Percentiles rank a stretch among this genome's conserved stretches.
phyloP scores from a whole-genome alignment of 2,113 vertebrate genomes.

The Crocuta crocuta region DNA sequence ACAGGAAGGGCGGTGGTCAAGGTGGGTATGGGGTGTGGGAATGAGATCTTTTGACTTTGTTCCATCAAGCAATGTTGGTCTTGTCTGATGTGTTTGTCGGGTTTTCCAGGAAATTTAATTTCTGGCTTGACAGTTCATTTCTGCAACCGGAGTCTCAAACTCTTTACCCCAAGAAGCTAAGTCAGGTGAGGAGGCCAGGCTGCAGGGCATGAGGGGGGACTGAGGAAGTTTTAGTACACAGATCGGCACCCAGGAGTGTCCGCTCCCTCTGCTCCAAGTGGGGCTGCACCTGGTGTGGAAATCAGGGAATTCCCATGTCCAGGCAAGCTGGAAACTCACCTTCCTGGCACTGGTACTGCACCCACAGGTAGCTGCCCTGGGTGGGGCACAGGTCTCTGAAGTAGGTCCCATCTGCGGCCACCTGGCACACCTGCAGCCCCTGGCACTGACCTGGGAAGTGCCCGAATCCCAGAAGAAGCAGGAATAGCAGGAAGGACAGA shows the following conservation, averaged over 20 bases:
- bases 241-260: background rate
- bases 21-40: too few relatives aligned
- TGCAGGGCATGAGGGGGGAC: background rate
- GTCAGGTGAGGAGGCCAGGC: too few relatives aligned
- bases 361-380: slow-evolving; percentile 92
- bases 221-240: background rate
- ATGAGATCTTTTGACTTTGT: background rate
- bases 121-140: background rate
- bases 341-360: slow-evolving; percentile 94
- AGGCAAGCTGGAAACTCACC: slow-evolving; percentile 85
- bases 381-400: slow-evolving; percentile 93
- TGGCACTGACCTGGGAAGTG: slow-evolving; percentile 91
- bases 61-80: background rate
- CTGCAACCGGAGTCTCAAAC: background rate
- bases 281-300: background rate
- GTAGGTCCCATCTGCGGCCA: slow-evolving; percentile 87
- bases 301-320: background rate
- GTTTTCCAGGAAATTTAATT: background rate
- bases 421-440: slow-evolving; percentile 94
- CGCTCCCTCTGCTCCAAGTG: background rate
- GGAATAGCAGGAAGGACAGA: background rate
- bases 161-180: background rate
- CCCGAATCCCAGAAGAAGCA: background rate
- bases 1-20: background rate
- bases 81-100: background rate